phyloP scores from a whole-genome alignment of 2,888 invertebrate species.

The Heliconius erato region DNA sequence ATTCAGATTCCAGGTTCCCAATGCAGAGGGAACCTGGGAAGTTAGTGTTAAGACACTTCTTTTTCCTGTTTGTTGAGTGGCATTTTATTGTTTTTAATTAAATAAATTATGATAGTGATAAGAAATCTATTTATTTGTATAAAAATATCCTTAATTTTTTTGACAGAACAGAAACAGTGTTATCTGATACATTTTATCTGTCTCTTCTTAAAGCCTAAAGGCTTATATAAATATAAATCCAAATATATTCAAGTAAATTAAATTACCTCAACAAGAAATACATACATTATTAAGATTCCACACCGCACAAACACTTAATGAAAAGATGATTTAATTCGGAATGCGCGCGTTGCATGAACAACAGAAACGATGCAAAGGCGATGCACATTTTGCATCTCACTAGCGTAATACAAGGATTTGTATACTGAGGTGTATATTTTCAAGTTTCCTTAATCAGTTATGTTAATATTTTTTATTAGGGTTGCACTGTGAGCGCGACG shows the following conservation, averaged over 20 bases:
- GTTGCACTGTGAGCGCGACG: too few species aligned
- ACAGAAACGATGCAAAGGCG: slow-evolving; percentile 1
- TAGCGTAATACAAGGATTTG: slow-evolving; percentile 12
- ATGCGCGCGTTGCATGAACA: slow-evolving; percentile 4
- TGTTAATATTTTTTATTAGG: too few species aligned
- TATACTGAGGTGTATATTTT: not conserved
- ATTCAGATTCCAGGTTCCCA: too few species aligned
- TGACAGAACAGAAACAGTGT: too few species aligned
- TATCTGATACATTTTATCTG: not conserved
- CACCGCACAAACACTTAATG: slow-evolving; percentile 7
- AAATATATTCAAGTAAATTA: not conserved
- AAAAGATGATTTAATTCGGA: slow-evolving; percentile 15
- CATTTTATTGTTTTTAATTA: too few species aligned
- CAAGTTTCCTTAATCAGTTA: not conserved
- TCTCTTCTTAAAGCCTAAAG: not conserved
- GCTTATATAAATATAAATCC: not conserved
- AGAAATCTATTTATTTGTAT: too few species aligned
- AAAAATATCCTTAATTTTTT: too few species aligned
- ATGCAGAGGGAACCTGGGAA: too few species aligned
- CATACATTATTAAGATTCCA: slow-evolving; percentile 10
- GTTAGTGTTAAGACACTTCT: too few species aligned
- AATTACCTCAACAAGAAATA: not conserved
- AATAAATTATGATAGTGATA: too few species aligned
- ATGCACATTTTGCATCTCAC: slow-evolving; percentile 23
- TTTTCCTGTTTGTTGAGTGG: too few species aligned